Evolutionary conservation across 2,797 vertebrate species (phyloP).

Genomic region (Acanthornis magna): DNA sequence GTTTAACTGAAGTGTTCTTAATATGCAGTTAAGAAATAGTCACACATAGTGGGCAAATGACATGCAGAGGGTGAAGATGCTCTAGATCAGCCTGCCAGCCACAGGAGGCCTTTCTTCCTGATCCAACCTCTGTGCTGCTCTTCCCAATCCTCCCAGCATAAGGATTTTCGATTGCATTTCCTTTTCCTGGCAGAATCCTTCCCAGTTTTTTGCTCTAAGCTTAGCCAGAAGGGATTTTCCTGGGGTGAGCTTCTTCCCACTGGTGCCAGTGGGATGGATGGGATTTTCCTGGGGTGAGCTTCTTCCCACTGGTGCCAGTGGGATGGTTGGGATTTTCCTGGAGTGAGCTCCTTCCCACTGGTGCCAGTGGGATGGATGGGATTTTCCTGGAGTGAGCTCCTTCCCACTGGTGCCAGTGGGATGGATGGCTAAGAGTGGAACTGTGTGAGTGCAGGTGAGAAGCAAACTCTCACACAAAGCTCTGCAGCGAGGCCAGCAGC

Average conservation of each 20-base stretch:
- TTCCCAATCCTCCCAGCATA: background rate
- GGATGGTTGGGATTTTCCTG: too few relatives aligned
- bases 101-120: background rate
- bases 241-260: background rate
- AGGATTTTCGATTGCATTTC: background rate
- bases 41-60: background rate
- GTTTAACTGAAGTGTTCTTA: background rate
- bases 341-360: too few relatives aligned
- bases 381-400: background rate
- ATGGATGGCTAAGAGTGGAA: background rate
- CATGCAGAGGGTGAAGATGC: background rate
- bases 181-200: background rate
- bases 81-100: background rate
- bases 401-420: background rate
- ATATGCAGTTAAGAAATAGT: background rate
- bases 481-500: background rate
- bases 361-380: too few relatives aligned
- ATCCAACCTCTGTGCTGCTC: background rate
- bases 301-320: background rate
- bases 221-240: background rate
- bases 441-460: background rate
- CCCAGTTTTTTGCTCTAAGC: background rate
- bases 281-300: background rate
- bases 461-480: background rate
- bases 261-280: background rate